Percentiles rank a stretch among this genome's conserved stretches.
Conservation (phyloP, 2,888 invertebrate species). For the Microctonus aethiopoides region DNA sequence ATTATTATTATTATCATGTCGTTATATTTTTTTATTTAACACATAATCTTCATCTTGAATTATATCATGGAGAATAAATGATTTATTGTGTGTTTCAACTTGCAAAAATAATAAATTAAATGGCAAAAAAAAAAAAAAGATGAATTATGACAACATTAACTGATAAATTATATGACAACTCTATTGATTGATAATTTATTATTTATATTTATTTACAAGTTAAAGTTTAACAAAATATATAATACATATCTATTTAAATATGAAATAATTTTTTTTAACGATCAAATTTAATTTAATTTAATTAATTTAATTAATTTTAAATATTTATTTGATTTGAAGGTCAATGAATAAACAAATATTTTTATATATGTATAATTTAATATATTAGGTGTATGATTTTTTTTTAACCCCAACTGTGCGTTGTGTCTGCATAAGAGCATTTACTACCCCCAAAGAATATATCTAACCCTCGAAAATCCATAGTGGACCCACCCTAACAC, state of each 20-base stretch:
- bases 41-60: background rate
- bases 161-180: background rate
- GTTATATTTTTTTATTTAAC: background rate
- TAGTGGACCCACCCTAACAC: slow-evolving; percentile 62
- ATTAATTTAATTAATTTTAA: no score
- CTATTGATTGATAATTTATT: background rate
- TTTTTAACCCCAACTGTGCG: background rate
- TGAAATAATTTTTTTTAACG: no score
- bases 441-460: slow-evolving; percentile 53
- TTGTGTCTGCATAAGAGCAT: slow-evolving; percentile 40
- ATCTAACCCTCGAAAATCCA: slow-evolving; percentile 65
- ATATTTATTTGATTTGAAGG: no score
- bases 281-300: no score
- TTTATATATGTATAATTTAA: no score
- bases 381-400: background rate
- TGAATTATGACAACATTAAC: background rate
- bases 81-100: background rate
- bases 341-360: background rate
- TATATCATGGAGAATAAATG: background rate
- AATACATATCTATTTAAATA: no score
- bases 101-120: background rate
- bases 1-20: no score
- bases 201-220: no score
- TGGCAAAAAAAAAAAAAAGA: background rate
- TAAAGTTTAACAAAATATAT: no score